Evolutionary conservation across 2,113 vertebrate genomes (phyloP).

Genomic region (Erythrocercus mccallii): DNA sequence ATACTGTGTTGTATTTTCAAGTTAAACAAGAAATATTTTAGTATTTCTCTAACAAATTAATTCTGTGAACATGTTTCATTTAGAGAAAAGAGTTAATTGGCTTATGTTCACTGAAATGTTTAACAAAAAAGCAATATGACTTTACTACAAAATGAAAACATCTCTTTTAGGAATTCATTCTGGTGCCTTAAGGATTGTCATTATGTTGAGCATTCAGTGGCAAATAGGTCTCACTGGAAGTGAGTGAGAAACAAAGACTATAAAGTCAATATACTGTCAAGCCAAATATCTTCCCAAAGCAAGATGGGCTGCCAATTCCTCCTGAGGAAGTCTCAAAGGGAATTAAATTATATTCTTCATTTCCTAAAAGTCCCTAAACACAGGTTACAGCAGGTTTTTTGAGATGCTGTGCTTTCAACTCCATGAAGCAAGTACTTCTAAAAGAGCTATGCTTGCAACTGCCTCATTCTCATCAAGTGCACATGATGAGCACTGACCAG

Average conservation of each 20-base stretch:
- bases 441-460: neutral
- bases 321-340: constrained; percentile 53
- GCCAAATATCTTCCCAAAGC: constrained; percentile 58
- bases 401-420: constrained; percentile 33
- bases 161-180: constrained; percentile 1
- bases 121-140: neutral
- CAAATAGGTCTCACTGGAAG: constrained; percentile 38
- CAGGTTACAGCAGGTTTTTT: constrained; percentile 27
- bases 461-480: constrained; percentile 11
- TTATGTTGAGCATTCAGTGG: constrained; percentile 38
- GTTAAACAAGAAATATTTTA: neutral
- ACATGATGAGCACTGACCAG: neutral
- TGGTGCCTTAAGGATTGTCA: constrained; percentile 22
- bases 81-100: neutral
- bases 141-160: constrained; percentile 34
- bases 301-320: constrained; percentile 55
- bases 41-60: neutral
- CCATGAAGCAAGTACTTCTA: neutral
- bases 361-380: constrained; percentile 50
- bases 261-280: constrained; percentile 67
- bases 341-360: constrained; percentile 66
- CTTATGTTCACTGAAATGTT: neutral
- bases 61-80: neutral
- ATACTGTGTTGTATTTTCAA: neutral
- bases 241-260: constrained; percentile 44